Base-by-base conservation (phyloP, 2,113 vertebrate species). In the Poecilia latipinna region DNA sequence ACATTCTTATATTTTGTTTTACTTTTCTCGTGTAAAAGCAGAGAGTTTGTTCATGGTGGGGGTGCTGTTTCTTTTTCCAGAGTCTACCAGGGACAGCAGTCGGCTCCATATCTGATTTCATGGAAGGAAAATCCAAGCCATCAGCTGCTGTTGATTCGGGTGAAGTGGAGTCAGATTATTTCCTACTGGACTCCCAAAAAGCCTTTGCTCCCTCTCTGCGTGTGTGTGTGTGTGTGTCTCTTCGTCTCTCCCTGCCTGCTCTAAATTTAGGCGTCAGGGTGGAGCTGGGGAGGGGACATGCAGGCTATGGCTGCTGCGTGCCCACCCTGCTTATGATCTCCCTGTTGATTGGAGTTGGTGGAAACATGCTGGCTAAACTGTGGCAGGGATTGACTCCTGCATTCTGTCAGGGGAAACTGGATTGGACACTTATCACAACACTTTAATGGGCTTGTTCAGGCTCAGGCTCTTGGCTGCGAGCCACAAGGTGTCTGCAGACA, bases 401-500 rank as follows among this genome's bases (percentile, higher is more conserved):
- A 73, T 60, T 75, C 83, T 77, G 83, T 93, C 91, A 93, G 73
- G 78, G 82, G 87, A 91, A 93, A 93, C 89, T 82, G 77, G 66
- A 84, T 90, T 79, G 89, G 91, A 91, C 90, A 89, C 86, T 86
- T 91, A 93, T 93, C 92, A 93, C 91, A 93, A 92, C 91, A 93
- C 90, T 88, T 89, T 91, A 93, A 92, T 93, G 83, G 87, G 87
- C 89, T 92, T 78, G 89, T 89, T 81, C 89, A 83, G 80, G 69
- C 86, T 90, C 88, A 86, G 70, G 75, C 70, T 70, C 63, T 79
- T 91, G 91, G 89, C 84, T 31, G 1, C 0, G 60, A 39, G 82
- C 91, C 91, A 89, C 54, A n/a, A 54, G 78, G 69, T 51, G 86
- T 72, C 82, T 65, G 65, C 67, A 72, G 22, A 80, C 82, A 75